Conservation (phyloP, 2,113 vertebrate species). For the Malurus alboscapulatus region DNA sequence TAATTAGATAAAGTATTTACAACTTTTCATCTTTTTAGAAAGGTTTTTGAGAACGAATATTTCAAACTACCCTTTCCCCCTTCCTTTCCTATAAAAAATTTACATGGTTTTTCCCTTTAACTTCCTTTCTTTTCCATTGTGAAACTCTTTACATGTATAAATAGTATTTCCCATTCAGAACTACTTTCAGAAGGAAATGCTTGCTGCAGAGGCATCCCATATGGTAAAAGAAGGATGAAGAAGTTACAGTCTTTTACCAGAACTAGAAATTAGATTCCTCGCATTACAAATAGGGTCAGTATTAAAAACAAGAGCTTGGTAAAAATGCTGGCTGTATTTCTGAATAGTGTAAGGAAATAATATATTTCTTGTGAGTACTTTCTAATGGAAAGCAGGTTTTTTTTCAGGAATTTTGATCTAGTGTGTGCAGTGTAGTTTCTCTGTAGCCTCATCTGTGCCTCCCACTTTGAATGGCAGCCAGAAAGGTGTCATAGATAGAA, state of each 20-base stretch:
- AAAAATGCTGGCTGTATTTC: neutral
- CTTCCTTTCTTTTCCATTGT: neutral
- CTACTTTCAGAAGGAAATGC: neutral
- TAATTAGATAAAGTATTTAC: neutral
- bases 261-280: neutral
- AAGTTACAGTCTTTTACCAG: neutral
- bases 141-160: neutral
- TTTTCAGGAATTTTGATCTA: neutral
- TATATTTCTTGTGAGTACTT: neutral
- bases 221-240: neutral
- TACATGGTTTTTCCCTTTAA: neutral
- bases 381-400: neutral
- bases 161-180: neutral
- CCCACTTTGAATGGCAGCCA: neutral
- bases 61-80: neutral
- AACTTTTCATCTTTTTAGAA: neutral
- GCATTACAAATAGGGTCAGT: neutral
- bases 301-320: neutral
- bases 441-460: neutral
- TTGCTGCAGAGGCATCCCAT: neutral
- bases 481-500: constrained; percentile 22
- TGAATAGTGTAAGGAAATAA: neutral
- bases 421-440: neutral
- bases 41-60: neutral
- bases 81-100: neutral